Percentiles rank a stretch among this genome's conserved stretches.
phyloP scores from a whole-genome alignment of 1,140 invertebrate genomes.

The honey bee (Apis mellifera) region Amel_HAv3.1 CM009946.2:6092001-6092500 shows the following conservation, averaged over 20 bases:
- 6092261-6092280: neutral
- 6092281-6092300: too few relatives aligned
- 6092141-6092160: neutral
- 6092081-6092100: neutral
- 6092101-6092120: neutral
- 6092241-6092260: neutral
- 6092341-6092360: neutral
- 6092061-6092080: neutral
- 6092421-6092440: neutral
- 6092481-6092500: neutral
- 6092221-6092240: neutral
- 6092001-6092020: neutral
- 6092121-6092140: neutral
- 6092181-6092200: neutral
- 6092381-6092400: neutral
- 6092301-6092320: neutral
- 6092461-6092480: too few relatives aligned
- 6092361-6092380: neutral
- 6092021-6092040: neutral
- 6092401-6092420: too few relatives aligned
- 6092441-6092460: neutral
- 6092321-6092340: neutral
- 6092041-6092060: neutral
- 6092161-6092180: too few relatives aligned
- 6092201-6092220: neutral